Evolutionary conservation across 2,888 invertebrate genomes (phyloP), one percentile per base, ranked within the genome.

Genomic region (Blastobasis lacticolella): DNA sequence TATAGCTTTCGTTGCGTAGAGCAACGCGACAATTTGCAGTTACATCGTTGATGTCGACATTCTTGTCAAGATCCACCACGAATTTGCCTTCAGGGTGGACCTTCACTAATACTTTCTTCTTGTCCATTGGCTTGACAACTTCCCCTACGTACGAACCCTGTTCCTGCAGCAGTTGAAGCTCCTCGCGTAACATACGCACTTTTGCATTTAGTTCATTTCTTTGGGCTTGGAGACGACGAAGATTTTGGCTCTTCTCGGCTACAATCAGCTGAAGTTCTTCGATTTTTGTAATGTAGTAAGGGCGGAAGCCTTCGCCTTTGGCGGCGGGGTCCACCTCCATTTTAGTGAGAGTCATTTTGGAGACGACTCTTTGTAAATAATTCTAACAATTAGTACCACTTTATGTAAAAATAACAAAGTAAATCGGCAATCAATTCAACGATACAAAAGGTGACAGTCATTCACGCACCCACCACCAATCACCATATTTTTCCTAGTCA

Each of bases 21-120:
- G 99, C 99, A 23, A 99, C 99, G 66, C 99, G 92, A 65, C 97
- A 97, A 80, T 99, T 99, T 7, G 99, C 96, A 0, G 98, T 99
- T 0, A 99, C 96, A 85, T 97, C 96, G 71, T 97, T 96, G 57
- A 99, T 98, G 71, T 99, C 99, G 64, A 99, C 99, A 75, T 98
- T 98, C 77, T 99, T 99, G 78, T 99, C 99, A 57, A 99, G 90
- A 83, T 99, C 99, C 37, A 99, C 99, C 0, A 99, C 99, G 86
- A 99, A 99, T 89, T 99, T 99, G 56, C 99, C 99, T 85, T 99
- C 99, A 0, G 99, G 99, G 76, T 99, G 99, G 0, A 99, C 98
- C 89, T 99, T 99, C 0, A 99, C 99, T 0, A 99, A 90, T 0
- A 99, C 99, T 81, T 99, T 99, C 87, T 99, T 99, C 82, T 99